A percentile compares a stretch with the other conserved stretches of the same genome.
These are phyloP conservation scores for Morelia viridis DNA, from an alignment of 2,797 vertebrate species.

Conservation along the genomic window DNA sequence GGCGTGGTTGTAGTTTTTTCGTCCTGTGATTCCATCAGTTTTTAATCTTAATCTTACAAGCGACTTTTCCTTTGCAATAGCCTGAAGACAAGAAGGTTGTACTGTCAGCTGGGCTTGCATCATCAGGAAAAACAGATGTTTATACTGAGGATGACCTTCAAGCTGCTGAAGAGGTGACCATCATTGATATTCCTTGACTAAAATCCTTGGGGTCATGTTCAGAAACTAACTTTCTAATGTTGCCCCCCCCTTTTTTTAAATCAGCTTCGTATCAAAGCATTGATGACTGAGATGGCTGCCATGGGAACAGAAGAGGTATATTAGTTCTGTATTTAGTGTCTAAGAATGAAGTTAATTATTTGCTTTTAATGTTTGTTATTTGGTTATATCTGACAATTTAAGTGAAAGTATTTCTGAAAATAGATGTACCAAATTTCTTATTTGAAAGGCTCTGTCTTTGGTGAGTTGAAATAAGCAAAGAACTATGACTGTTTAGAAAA, in stretches of 20 bases:
- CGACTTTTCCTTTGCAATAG: slow-evolving; percentile 63
- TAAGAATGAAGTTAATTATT: neutral
- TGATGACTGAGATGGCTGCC: slow-evolving; percentile 95
- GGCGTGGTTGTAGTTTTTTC: neutral
- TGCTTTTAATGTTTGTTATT: neutral
- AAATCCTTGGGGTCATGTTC: neutral
- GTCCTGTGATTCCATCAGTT: neutral
- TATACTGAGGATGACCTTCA: slow-evolving; percentile 86
- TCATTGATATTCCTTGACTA: slow-evolving; percentile 1
- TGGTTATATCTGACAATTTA: neutral
- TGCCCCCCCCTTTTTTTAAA: neutral
- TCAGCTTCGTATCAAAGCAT: slow-evolving; percentile 85
- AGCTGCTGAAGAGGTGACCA: slow-evolving; percentile 87
- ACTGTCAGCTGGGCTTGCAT: slow-evolving; percentile 64
- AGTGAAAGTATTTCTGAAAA: neutral
- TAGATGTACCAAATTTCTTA: neutral
- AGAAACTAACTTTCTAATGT: neutral
- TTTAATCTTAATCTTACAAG: neutral
- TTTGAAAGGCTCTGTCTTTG: neutral
- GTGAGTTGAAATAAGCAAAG: neutral
- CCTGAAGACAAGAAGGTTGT: slow-evolving; percentile 79
- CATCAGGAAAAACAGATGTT: slow-evolving; percentile 74
- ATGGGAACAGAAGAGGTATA: slow-evolving; percentile 90
- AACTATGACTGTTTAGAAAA: neutral
- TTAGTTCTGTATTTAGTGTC: neutral